Conservation (phyloP, 2,797 vertebrate genomes). For the Ammospiza maritima region DNA sequence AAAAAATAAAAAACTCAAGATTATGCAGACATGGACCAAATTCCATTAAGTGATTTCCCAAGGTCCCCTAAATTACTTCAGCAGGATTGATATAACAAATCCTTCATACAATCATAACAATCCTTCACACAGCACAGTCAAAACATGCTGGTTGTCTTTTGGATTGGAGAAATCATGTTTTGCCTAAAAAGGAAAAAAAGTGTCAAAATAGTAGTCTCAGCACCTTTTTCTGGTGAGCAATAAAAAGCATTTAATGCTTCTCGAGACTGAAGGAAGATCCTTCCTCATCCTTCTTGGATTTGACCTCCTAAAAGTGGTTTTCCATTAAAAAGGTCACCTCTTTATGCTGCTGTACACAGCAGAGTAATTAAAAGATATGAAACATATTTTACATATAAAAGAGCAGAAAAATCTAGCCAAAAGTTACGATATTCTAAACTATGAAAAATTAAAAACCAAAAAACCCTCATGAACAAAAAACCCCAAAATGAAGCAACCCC, state of each 20-base stretch:
- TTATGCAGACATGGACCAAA: conserved; percentile 52
- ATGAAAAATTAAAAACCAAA: background rate
- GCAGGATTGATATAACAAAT: conserved; percentile 23
- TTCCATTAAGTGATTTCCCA: conserved; percentile 66
- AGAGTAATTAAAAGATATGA: background rate
- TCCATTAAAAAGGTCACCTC: background rate
- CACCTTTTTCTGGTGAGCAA: background rate
- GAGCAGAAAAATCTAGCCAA: background rate
- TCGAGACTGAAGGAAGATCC: background rate
- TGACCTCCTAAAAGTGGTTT: background rate
- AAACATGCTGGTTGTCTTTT: conserved; percentile 6
- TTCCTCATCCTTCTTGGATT: background rate
- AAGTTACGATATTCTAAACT: background rate
- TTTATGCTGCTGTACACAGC: background rate
- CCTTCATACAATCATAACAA: conserved; percentile 1
- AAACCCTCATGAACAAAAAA: background rate
- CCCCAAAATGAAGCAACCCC: accelerated
- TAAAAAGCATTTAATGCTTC: background rate
- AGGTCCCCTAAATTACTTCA: conserved; percentile 57
- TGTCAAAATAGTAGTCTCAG: conserved; percentile 46
- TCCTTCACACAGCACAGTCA: conserved; percentile 26
- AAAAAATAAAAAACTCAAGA: conserved; percentile 2
- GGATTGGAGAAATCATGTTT: conserved; percentile 31
- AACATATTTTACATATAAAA: background rate
- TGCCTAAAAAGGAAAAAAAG: background rate